Base-by-base conservation (phyloP, 2,797 vertebrate species). In the Pogonophryne albipinna region DNA sequence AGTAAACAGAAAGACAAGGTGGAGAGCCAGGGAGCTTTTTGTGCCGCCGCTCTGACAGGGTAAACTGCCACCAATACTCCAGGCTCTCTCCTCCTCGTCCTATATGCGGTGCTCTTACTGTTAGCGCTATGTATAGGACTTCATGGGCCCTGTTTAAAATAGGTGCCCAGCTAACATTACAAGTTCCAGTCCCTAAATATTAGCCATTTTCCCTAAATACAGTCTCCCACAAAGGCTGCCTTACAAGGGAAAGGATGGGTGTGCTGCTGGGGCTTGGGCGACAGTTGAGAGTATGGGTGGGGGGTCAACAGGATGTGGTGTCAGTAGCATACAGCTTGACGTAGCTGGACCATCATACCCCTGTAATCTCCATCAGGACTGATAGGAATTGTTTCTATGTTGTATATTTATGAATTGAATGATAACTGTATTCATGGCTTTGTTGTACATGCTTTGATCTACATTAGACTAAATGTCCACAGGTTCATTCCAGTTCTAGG, bases 161-260 rank as follows among this genome's bases (percentile, higher is more conserved):
- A 95, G 93, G 91, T 76, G 91, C 89, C 90, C 95, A 93, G 94
- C 94, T 95, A 95, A 91, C 92, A 94, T 95, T 95, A 94, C 95
- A 95, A 91, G 93, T 92, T 94, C 94, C 94, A 94, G 92, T 93
- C 93, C 91, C 94, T 95, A 94, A 96, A 96, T 96, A 95, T 95
- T 95, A 94, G 88, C 94, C 92, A 95, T 95, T 96, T 95, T 89
- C 94, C 94, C 91, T 94, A 95, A 95, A 96, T 95, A 95, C 94
- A 95, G 93, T 92, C 93, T 77, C 82, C 91, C 93, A 95, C 93
- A 95, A 95, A 95, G 92, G 89, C 86, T 91, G 87, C 95, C 95
- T 94, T 96, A 96, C 89, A 95, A 93, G 95, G 95, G 89, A 92
- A 94, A 82, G 89, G 91, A 89, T 59, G 81, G 85, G 66, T 85